Evolutionary conservation across 1,140 invertebrate genomes (phyloP), one percentile per base, ranked within the genome.

Genomic region (Drosophila chauvacae): DNA sequence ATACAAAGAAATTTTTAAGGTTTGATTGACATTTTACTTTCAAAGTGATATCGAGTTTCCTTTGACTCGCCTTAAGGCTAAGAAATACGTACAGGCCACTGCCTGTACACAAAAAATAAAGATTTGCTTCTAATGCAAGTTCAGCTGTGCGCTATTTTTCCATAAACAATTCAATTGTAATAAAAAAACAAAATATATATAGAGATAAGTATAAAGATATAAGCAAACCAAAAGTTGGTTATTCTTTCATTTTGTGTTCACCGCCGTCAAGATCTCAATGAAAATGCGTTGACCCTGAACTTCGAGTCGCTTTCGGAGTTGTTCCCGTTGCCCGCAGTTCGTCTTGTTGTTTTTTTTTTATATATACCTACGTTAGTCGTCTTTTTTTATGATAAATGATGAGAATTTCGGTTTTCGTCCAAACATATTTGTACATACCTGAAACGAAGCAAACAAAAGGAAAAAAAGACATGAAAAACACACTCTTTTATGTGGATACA

Each of bases 391-490:
- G 44, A 45, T 65, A 63, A 64, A 59, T 20, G 28, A 42, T 66
- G 64, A 58, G 71, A 84, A 72, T 48, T 45, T 48, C 7, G 28
- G 16, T 7, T 61, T 72, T 39, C 28, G n/a, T 23, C 14, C 42
- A 41, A 64, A 28, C 16, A 11, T 10, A 9, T 7, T 28, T 42
- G 55, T 55, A 48, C 64, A 60, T 73, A 87, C 83, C 83, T 87
- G 47, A 66, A 87, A 86, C 30, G 59, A 77, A 57, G 69, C 23
- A 60, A 53, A 64, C 56, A 61, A 37, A 57, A 35, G 18, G 28
- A 3, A 28, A 69, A 72, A 68, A 61, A 57, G 33, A 60, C 53
- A 75, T 83, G 63, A 79, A 63, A 64, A 83, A 88, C 68, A 63
- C 33, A 77, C 35, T 56, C 35, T 70, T 78, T 85, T 70, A 77